Base-by-base conservation (phyloP, 2,113 vertebrate genomes). In the Periophthalmus modestus region DNA sequence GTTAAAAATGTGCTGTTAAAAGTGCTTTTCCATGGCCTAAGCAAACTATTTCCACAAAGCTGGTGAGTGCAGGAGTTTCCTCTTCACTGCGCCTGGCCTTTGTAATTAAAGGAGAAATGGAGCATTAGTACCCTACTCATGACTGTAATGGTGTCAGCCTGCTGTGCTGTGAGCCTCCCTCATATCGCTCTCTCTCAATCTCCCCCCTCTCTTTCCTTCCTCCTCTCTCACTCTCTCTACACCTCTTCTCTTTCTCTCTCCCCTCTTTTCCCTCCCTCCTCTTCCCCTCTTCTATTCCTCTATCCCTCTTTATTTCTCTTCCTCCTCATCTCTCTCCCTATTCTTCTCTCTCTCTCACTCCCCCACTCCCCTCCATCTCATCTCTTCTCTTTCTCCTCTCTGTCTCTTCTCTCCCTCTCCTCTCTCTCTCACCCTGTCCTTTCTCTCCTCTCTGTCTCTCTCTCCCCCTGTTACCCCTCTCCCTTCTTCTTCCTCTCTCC, bases 51-150 rank as follows among this genome's bases (percentile, higher is more conserved):
- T 76, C 68, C 69, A 43, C 0, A 52, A 70, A 73, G 58, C 68
- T 71, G 36, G n/a, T 39, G 33, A 78, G 69, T 77, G 79, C 68
- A 18, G 75, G 68, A 79, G 63, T 86, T 86, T 71, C 72, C 52
- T 72, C 75, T 71, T 82, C 87, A 82, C 11, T 36, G 73, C 72
- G 75, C 65, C 71, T 89, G 88, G 86, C 86, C 90, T 89, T 90
- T 88, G 86, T 87, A 80, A 88, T 88, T 74, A 86, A 81, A 85
- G 78, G 71, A 80, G 77, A 83, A 84, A 79, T 76, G 23, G 71
- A 80, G 83, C 83, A 89, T 88, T 91, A 90, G 89, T 91, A 78
- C 70, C 77, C 79, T 89, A 91, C 85, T 91, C 91, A 91, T 92
- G 91, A 89, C 89, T 89, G 89, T 92, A 87, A 91, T 91, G 84